These are phyloP conservation scores for Parazoanthus atlanticus DNA, from an alignment of 92 coral and sea anemone genomes.

Conservation along the genomic window DNA sequence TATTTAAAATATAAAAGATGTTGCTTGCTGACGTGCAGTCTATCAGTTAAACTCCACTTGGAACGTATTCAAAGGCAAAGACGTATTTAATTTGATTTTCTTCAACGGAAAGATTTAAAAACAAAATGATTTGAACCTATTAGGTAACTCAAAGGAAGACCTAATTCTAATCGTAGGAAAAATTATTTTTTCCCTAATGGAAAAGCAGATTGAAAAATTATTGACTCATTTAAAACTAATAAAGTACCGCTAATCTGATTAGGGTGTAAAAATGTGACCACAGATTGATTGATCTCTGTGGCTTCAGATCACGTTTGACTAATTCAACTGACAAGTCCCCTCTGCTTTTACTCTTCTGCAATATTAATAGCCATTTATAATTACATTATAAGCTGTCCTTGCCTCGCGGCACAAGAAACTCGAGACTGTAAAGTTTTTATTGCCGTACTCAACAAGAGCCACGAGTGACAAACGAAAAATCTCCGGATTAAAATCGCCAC, in stretches of 20 bases:
- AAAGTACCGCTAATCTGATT: conserved; percentile 25
- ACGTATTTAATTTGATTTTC: too few species aligned
- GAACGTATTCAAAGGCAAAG: too few species aligned
- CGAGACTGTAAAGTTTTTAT: not conserved
- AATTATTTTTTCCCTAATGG: too few species aligned
- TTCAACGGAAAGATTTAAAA: too few species aligned
- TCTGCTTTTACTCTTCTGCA: conserved; percentile 23
- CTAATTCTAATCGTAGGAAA: too few species aligned
- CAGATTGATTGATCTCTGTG: conserved; percentile 14
- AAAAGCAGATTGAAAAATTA: not conserved
- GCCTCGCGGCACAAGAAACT: conserved; percentile 11
- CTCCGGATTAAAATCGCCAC: not conserved
- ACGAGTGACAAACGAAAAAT: not conserved
- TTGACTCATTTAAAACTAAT: conserved; percentile 20
- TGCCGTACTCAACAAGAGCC: not conserved
- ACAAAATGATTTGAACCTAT: too few species aligned
- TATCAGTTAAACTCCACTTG: too few species aligned
- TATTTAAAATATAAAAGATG: too few species aligned
- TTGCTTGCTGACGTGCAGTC: too few species aligned
- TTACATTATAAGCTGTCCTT: conserved; percentile 3
- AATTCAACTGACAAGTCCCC: conserved; percentile 8
- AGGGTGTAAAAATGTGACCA: conserved; percentile 5
- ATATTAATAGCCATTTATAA: conserved; percentile 39
- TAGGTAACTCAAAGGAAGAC: too few species aligned
- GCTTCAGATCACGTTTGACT: conserved; percentile 36